A percentile compares a stretch with the other conserved stretches of the same genome.
These are phyloP conservation scores for Cydia pomonella DNA, from an alignment of 1,140 invertebrate species.

Conservation along the genomic window DNA sequence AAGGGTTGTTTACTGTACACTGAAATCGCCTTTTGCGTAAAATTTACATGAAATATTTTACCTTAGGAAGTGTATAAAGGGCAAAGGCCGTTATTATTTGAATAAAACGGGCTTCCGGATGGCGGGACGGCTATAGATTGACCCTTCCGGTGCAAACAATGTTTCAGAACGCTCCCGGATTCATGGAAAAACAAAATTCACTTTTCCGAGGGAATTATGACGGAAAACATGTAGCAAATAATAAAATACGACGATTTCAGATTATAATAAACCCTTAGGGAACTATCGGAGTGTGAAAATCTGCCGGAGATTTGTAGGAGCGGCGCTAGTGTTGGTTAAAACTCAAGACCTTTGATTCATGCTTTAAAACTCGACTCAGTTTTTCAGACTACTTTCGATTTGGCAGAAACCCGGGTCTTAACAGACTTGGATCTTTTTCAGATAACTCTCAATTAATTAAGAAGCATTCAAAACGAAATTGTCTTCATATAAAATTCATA, in stretches of 20 bases:
- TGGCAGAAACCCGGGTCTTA: no score
- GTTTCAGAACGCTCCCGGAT: constrained; percentile 21
- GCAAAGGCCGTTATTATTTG: constrained; percentile 28
- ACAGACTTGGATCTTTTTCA: no score
- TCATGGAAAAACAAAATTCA: constrained; percentile 23
- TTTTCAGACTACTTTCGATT: no score
- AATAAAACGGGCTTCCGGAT: constrained; percentile 37
- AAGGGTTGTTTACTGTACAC: constrained; percentile 27
- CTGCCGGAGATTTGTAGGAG: constrained; percentile 51
- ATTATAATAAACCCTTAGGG: constrained; percentile 41
- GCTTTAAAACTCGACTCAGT: no score
- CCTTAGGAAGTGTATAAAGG: constrained; percentile 34
- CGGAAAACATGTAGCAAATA: not conserved
- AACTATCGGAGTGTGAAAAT: constrained; percentile 51
- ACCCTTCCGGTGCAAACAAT: constrained; percentile 44
- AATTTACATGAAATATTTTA: constrained; percentile 43
- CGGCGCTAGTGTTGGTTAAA: constrained; percentile 23
- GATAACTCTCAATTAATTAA: no score
- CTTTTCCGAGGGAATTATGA: not conserved
- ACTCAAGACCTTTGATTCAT: no score
- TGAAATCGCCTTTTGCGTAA: constrained; percentile 34
- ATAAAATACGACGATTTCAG: constrained; percentile 6
- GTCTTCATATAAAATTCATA: no score
- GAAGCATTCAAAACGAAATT: no score
- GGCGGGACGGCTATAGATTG: constrained; percentile 37